These are phyloP conservation scores for Arge pagana DNA, from an alignment of 2,888 invertebrate species.

Conservation along the genomic window DNA sequence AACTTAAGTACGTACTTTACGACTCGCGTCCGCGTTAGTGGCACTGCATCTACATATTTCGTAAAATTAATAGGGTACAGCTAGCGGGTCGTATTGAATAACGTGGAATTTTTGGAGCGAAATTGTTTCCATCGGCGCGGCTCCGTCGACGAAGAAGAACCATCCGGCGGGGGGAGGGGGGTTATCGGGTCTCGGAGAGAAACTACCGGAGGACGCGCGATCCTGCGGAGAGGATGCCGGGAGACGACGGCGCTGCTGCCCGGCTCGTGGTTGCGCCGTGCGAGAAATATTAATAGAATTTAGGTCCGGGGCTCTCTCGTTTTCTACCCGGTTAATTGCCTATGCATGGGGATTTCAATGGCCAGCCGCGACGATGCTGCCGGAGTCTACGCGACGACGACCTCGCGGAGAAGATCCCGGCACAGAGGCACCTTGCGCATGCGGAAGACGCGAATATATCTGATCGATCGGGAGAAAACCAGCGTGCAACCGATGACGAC, in stretches of 20 bases:
- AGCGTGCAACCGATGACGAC: slow-evolving; percentile 22
- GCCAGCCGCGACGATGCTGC: too few species aligned
- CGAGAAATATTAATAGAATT: not conserved
- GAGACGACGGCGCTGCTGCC: not conserved
- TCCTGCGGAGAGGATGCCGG: too few species aligned
- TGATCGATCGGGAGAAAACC: slow-evolving; percentile 19
- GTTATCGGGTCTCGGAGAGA: too few species aligned
- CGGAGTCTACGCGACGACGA: too few species aligned
- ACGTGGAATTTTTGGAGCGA: slow-evolving; percentile 12
- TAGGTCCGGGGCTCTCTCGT: too few species aligned
- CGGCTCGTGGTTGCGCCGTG: not conserved
- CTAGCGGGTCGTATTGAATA: slow-evolving; percentile 20
- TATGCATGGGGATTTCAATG: slow-evolving; percentile 16
- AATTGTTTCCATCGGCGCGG: too few species aligned
- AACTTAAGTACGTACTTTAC: slow-evolving; percentile 27
- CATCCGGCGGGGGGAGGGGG: too few species aligned
- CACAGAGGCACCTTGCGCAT: slow-evolving; percentile 21
- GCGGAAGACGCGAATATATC: slow-evolving; percentile 21
- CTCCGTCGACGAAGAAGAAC: too few species aligned
- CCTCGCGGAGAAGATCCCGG: not conserved
- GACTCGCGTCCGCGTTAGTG: slow-evolving; percentile 23
- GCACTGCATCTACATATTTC: slow-evolving; percentile 24
- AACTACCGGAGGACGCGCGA: too few species aligned
- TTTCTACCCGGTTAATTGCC: slow-evolving; percentile 14
- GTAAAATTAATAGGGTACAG: slow-evolving; percentile 25